These are phyloP conservation scores for Drosophila subpulchrella DNA, from an alignment of 1,140 invertebrate species.

Conservation along the genomic window DNA sequence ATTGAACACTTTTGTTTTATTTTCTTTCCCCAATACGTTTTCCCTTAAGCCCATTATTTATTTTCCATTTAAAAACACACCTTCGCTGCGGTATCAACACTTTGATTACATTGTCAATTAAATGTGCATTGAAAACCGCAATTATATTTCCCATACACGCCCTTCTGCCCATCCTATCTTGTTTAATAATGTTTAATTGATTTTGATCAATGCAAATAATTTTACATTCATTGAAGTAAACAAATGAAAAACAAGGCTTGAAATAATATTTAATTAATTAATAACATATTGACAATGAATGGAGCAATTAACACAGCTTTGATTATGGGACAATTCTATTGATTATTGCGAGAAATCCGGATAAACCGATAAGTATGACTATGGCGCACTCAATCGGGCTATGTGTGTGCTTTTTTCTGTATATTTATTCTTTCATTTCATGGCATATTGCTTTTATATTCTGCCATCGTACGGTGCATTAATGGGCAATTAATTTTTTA, in stretches of 20 bases:
- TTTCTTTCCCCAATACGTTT: background rate
- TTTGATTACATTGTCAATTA: constrained; percentile 52
- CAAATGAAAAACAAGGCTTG: constrained; percentile 28
- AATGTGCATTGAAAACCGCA: constrained; percentile 44
- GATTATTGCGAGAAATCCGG: constrained; percentile 32
- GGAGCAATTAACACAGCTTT: constrained; percentile 74
- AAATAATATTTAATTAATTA: constrained; percentile 73
- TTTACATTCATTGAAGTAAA: constrained; percentile 25
- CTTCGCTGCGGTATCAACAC: constrained; percentile 14
- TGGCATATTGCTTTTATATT: constrained; percentile 50
- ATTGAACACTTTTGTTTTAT: background rate
- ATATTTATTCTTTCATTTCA: constrained; percentile 46
- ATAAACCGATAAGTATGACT: constrained; percentile 41
- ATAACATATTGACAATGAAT: constrained; percentile 72
- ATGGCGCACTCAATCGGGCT: background rate
- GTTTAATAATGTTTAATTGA: constrained; percentile 67
- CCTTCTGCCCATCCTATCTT: constrained; percentile 7
- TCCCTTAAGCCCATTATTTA: background rate
- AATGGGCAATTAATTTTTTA: constrained; percentile 77
- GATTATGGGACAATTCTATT: constrained; percentile 53
- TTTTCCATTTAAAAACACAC: constrained; percentile 10
- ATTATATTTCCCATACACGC: constrained; percentile 27
- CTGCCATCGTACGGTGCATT: constrained; percentile 53
- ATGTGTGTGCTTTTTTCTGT: constrained; percentile 2
- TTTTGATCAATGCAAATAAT: constrained; percentile 54